Evolutionary conservation across 2,888 invertebrate species (phyloP), one percentile per base, ranked within the genome.

Genomic region (Rhogogaster chlorosoma): DNA sequence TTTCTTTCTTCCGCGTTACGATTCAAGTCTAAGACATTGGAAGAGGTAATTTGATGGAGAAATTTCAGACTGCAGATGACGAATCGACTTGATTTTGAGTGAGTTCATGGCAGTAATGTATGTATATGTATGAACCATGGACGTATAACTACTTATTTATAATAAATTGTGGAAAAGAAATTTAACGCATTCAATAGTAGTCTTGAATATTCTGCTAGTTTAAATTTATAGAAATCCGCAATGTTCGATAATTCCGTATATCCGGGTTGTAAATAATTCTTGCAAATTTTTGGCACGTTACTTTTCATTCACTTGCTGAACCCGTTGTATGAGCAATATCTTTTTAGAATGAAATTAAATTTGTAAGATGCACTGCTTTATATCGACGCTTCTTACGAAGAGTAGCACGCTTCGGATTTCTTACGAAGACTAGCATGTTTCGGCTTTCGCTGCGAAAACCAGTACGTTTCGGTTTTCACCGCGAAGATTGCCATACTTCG

Each of bases 251-350:
- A n/a, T 70, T 32, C 36, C n/a, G 32, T 18, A 67, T 36, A 70
- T 70, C 32, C 70, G 70, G 5, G 36, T 38, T 70, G 70, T 70
- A n/a, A 70, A 36, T 70, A 70, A 70, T n/a, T n/a, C 18, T 70
- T 6, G 18, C 9, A 18, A 7, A 36, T 70, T 18, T 70, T 70
- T 18, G 18, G 32, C 70, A 36, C 18, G 18, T 70, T 70, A 70
- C 32, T 36, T 70, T 70, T 32, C 70, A 70, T n/a, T 36, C 70
- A 36, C 18, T 29, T 10, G 70, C 36, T 38, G 2, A 26, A 12
- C 26, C 61, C 61, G 61, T 61, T 26, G n/a, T 29, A 32, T 70
- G 36, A 38, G 36, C 70, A 32, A 32, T 29, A 18, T 32, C 15
- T 15, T 15, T 29, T 9, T 18, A 3, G 29, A 4, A 26, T 67